These are phyloP conservation scores for Stegodyphus mimosarum DNA, from an alignment of 1,140 invertebrate genomes.

Conservation along the genomic window DNA sequence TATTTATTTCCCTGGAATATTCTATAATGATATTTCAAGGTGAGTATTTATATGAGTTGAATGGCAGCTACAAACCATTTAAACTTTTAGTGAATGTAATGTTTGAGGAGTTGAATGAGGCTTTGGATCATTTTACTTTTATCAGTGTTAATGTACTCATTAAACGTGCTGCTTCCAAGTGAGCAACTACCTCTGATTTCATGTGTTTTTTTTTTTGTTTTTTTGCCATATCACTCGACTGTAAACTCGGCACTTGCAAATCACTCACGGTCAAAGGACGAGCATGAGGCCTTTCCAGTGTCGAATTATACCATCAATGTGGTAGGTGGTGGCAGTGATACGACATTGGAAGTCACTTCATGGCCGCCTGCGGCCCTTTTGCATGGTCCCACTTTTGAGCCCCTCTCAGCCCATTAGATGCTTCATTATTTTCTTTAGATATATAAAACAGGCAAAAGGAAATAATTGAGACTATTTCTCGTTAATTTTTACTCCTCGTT, in stretches of 20 bases:
- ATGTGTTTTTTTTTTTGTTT: not conserved
- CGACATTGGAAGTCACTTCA: not conserved
- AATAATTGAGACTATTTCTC: not conserved
- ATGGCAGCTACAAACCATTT: no score
- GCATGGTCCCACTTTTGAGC: slow-evolving; percentile 31
- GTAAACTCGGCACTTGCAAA: slow-evolving; percentile 3
- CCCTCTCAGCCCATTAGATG: slow-evolving; percentile 42
- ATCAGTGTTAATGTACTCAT: no score
- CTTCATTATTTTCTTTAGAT: slow-evolving; percentile 48
- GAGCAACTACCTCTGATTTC: no score
- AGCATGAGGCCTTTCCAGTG: not conserved
- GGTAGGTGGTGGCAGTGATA: slow-evolving; percentile 36
- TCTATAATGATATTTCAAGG: no score
- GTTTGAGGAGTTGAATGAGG: no score
- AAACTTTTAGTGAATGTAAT: no score
- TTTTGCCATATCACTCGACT: slow-evolving; percentile 20
- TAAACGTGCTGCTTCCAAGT: no score
- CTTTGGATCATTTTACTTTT: no score
- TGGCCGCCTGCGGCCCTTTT: not conserved
- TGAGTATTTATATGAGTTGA: no score
- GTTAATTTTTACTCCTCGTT: slow-evolving; percentile 48
- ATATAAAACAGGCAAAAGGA: not conserved
- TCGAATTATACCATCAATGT: slow-evolving; percentile 26
- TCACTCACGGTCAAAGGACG: slow-evolving; percentile 11
- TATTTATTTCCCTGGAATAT: no score